Evolutionary conservation across 2,113 vertebrate species (phyloP).

Genomic region (Nycticebus coucang): DNA sequence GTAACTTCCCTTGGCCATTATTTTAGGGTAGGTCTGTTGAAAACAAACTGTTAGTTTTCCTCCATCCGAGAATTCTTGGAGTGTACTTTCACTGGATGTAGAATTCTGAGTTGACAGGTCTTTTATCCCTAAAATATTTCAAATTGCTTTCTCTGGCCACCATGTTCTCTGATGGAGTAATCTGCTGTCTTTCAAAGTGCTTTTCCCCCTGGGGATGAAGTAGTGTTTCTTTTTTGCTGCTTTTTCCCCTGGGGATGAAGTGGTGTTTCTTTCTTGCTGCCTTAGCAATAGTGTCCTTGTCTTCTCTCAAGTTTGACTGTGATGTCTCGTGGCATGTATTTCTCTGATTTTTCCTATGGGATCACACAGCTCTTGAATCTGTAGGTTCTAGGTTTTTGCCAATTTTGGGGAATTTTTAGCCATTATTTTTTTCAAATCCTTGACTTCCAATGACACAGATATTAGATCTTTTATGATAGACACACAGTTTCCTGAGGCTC

Average conservation of each 20-base stretch:
- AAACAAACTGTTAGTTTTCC: background rate
- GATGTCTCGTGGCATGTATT: background rate
- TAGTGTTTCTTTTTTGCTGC: background rate
- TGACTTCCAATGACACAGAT: background rate
- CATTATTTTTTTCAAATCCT: background rate
- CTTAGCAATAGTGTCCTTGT: background rate
- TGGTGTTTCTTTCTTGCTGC: background rate
- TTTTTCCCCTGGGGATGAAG: background rate
- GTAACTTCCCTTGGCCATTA: background rate
- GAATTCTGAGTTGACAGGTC: background rate
- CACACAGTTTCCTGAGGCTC: background rate
- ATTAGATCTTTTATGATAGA: background rate
- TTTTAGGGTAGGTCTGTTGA: background rate
- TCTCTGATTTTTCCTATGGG: background rate
- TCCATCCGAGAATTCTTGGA: background rate
- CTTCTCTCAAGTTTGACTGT: conserved; percentile 6
- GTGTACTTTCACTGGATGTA: background rate
- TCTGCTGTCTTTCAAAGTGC: background rate
- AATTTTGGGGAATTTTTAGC: background rate
- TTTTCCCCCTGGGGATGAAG: background rate
- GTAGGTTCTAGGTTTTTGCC: background rate
- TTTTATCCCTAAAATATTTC: background rate
- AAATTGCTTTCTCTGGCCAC: background rate
- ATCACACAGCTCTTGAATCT: background rate
- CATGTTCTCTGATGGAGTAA: background rate